Base-by-base conservation (phyloP, 2,888 invertebrate species). In the Catocala sponsa region DNA sequence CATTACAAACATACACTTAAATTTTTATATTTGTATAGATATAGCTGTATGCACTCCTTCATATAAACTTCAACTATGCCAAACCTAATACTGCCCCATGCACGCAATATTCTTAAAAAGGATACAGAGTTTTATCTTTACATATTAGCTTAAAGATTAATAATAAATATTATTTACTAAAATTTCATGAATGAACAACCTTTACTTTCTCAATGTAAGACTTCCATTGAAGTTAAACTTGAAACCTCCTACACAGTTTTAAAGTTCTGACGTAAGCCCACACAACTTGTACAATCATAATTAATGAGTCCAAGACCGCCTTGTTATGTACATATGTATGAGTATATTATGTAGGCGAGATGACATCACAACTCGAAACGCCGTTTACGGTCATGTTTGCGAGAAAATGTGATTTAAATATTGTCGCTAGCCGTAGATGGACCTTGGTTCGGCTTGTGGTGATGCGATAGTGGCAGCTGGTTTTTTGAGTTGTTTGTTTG, bases 341-440 rank as follows among this genome's bases (percentile, higher is more conserved):
- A 25, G 25, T 38, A 63, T 54, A 7, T 6, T 38, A 65, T 67
- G 75, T 72, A 70, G 68, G 74, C 58, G 68, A 55, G 59, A 68
- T 83, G 85, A 85, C 84, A 84, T 85, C 85, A 85, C 48, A 56
- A 52, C 63, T 42, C 35, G 50, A 65, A 54, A 41, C 61, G 59
- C 68, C 75, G 38, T 82, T 58, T 78, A 68, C 47, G 76, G 82
- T 73, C 74, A 81, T 67, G 78, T 74, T 67, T 69, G 59, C 51
- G 43, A 59, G 59, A 55, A 62, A 52, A 60, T 61, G 68, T 68
- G 51, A 65, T 68, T 63, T 54, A 53, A 52, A 55, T 61, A 10
- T 46, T 52, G 58, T 59, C n/a, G 49, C 9, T 12, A 35, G 44
- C 79, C 71, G 56, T 74, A 76, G 42, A 65, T 70, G 72, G 79